Evolutionary conservation across 37 sponge, comb jelly and placozoan species (phyloP), one percentile per base, ranked within the genome.

Genomic region (Eunapius fragilis): DNA sequence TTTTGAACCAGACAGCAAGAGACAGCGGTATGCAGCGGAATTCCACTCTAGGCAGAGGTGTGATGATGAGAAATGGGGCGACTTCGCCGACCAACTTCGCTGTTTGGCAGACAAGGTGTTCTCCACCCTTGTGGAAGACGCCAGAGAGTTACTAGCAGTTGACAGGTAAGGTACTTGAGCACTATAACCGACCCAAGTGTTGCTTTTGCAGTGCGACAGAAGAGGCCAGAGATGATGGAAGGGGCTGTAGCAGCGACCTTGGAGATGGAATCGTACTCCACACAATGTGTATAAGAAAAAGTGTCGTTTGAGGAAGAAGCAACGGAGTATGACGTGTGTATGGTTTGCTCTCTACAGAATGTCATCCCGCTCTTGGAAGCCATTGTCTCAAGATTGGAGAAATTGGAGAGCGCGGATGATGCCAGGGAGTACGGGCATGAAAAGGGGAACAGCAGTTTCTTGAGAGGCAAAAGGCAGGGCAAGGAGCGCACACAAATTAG

Each of bases 211-310:
- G 91, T 90, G 4, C 68, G 31, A 70, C 86, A 90, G 82, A 75
- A 45, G 71, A 48, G 30, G 33, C 91, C 91, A 3, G 68, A 48
- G 45, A 87, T 48, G 0, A 32, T 91, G 41, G 83, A 87, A 45
- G 87, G 45, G 33, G 84, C 87, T 24, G 91, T 91, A 27, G 37
- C 47, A 23, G 84, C 87, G 19, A 91, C 91, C 17, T 33, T 82
- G 32, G 91, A 91, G 68, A 76, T 91, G 83, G 87, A 91, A 70
- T 74, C 86, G 12, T 90, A 85, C 69, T 37, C 75, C 0, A 45
- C 41, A 41, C 41, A 41, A 41, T 41, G 41, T 41, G 41, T 41
- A 41, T 9, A 41, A 41, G 41, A 41, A 41, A 41, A 41, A 41
- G 41, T 41, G 41, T 41, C 41, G 41, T 41, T 41, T 41, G 41